Conservation (phyloP, 2,797 vertebrate species). For the Sitta carolinensis region DNA sequence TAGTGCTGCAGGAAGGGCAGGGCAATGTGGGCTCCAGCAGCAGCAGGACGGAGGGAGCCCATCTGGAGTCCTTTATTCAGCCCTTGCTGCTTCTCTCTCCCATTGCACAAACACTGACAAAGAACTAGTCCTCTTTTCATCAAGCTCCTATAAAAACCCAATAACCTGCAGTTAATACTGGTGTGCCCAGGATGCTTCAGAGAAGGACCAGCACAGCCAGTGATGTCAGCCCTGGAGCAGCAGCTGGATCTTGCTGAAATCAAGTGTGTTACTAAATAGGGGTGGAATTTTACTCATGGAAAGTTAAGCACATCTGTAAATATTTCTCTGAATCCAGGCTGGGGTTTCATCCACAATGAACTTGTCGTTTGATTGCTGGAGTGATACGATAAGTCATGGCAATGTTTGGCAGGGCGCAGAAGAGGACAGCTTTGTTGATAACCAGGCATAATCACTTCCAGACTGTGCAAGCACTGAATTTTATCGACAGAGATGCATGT, state of each 20-base stretch:
- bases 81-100: not conserved
- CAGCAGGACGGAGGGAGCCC: accelerated
- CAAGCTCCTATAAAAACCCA: not conserved
- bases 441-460: not conserved
- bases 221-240: not conserved
- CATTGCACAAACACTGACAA: not conserved
- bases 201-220: not conserved
- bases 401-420: not conserved
- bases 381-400: not conserved
- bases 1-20: not conserved
- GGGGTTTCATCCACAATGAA: not conserved
- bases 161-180: not conserved
- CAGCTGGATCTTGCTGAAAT: not conserved
- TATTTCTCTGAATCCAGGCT: not conserved
- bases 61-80: not conserved
- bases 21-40: accelerated
- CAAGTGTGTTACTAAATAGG: not conserved
- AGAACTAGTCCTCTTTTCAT: not conserved
- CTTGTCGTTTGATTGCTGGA: not conserved
- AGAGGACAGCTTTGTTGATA: not conserved
- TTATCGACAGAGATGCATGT: not conserved
- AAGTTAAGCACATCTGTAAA: not conserved
- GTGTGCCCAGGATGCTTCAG: not conserved
- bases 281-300: not conserved
- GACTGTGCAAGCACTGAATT: not conserved